Evolutionary conservation across 2,113 vertebrate genomes (phyloP).

Genomic region (pig (Sus scrofa)): DNA sequence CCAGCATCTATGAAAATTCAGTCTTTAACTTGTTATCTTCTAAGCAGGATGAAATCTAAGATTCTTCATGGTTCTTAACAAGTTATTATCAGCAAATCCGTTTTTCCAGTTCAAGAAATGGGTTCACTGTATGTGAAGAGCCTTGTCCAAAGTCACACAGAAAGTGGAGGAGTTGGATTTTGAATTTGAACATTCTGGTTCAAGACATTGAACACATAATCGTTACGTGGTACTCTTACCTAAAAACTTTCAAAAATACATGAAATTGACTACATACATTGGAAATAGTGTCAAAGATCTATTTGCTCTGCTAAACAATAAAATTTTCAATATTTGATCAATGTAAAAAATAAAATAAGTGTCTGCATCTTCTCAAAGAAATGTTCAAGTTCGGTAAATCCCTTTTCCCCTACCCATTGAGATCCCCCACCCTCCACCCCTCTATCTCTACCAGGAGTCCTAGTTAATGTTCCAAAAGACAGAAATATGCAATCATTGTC

Average conservation of each 20-base stretch:
- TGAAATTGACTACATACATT: background rate
- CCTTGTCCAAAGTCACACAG: background rate
- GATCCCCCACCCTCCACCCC: background rate
- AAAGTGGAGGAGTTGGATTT: background rate
- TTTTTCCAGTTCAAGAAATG: background rate
- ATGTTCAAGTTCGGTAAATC: background rate
- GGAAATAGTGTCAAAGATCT: background rate
- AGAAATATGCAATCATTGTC: constrained; percentile 50
- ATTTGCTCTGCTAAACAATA: constrained; percentile 16
- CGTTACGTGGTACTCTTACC: background rate
- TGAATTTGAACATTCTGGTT: background rate
- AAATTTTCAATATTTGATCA: constrained; percentile 5
- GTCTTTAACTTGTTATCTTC: background rate
- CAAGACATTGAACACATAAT: background rate
- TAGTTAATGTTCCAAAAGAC: constrained; percentile 65
- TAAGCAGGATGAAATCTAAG: background rate
- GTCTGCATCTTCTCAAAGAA: background rate
- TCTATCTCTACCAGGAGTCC: background rate
- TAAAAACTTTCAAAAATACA: background rate
- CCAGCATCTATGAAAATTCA: background rate
- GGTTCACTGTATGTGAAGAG: background rate
- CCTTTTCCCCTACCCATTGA: background rate
- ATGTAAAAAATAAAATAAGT: background rate
- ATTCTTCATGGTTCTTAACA: background rate
- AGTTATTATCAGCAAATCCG: background rate